phyloP scores from a whole-genome alignment of 2,797 vertebrate species.

The Novumbra hubbsi region DNA sequence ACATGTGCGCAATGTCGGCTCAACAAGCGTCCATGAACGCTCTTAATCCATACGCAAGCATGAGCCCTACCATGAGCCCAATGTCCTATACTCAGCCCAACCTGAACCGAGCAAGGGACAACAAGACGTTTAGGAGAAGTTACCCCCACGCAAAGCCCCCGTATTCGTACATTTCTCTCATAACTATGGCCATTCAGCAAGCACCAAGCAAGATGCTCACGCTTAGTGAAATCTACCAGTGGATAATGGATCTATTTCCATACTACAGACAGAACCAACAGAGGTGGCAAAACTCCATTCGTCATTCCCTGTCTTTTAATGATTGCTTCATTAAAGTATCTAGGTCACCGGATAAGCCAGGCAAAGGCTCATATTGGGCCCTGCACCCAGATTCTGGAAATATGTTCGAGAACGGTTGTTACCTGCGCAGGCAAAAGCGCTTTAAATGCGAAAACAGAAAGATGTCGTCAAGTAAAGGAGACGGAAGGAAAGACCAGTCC shows the following conservation, averaged over 20 bases:
- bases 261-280: conserved; percentile 97
- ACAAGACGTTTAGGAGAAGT: conserved; percentile 90
- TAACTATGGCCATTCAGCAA: conserved; percentile 98
- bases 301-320: conserved; percentile 97
- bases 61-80: conserved; percentile 90
- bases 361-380: conserved; percentile 96
- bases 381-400: conserved; percentile 96
- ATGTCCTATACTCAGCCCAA: conserved; percentile 87
- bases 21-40: conserved; percentile 86
- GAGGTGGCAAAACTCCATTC: conserved; percentile 97
- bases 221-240: conserved; percentile 95
- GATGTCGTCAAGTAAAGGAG: conserved; percentile 65
- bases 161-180: conserved; percentile 96
- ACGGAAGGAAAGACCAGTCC: conserved; percentile 82
- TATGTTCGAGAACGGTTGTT: conserved; percentile 99
- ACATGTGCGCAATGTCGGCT: conserved; percentile 83
- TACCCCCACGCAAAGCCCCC: conserved; percentile 96
- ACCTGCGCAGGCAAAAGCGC: conserved; percentile 93
- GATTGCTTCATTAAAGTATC: conserved; percentile 98
- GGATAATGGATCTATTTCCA: conserved; percentile 99
- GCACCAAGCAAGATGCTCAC: conserved; percentile 95
- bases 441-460: conserved; percentile 94
- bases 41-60: conserved; percentile 83
- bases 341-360: conserved; percentile 93
- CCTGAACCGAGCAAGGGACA: conserved; percentile 81